Evolutionary conservation across 2,113 vertebrate species (phyloP), one percentile per base, ranked within the genome.

Genomic region (Hucho hucho): DNA sequence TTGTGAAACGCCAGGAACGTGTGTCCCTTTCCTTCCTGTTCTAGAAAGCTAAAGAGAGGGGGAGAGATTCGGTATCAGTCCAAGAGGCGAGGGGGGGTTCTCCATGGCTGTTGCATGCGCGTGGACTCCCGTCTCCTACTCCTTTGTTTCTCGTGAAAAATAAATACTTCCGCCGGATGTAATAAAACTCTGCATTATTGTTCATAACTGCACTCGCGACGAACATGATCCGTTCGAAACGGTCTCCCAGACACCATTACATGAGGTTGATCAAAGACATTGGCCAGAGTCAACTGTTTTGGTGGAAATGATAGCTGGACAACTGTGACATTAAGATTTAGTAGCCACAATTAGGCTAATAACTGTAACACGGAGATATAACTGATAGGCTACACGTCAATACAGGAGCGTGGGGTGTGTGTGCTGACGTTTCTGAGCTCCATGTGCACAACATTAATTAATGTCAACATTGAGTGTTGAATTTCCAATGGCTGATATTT

Each of bases 111-210:
- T 75, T 73, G 64, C 66, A 64, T 65, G 75, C 75, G 69, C 70
- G 79, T 75, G 82, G 73, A 85, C 77, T 56, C 70, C 12, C 70
- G 69, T 69, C 72, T 64, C 58, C 20, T n/a, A 77, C 74, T 81
- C 76, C 81, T 90, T 88, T 88, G 89, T 93, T 87, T 92, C 88
- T 88, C 29, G 87, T 93, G 91, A 87, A 92, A 92, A 92, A 92
- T 90, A 92, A 93, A 91, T 79, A 74, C 87, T 91, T 92, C 89
- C 88, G 87, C 87, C 91, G 85, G 83, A 89, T 90, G 90, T 91
- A 92, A 92, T 93, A 92, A 91, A 92, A 93, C 82, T 75, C 87
- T 80, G 84, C 83, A 76, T 92, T 91, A 89, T 91, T 91, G 87
- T 91, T 89, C 86, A 90, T 88, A 88, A 91, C 90, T 84, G 83